Evolutionary conservation across 1,140 invertebrate species (phyloP).

Genomic region (Penaeus indicus): DNA sequence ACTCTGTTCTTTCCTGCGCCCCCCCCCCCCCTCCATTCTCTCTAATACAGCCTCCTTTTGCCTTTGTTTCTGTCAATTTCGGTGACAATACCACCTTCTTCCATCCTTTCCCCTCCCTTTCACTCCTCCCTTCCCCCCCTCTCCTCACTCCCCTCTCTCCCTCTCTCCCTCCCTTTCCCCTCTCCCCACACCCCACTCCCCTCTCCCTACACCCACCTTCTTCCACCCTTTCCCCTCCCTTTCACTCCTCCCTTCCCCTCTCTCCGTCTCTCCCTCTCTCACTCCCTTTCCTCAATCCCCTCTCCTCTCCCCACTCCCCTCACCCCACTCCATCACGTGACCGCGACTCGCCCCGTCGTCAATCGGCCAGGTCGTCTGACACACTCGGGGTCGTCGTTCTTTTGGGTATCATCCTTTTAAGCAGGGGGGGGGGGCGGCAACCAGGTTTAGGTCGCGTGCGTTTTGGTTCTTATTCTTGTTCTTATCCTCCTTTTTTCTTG

Average conservation of each 20-base stretch:
- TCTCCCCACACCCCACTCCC: background rate
- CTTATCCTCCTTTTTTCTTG: too few relatives aligned
- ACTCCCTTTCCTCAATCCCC: background rate
- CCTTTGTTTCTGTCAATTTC: background rate
- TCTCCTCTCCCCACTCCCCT: background rate
- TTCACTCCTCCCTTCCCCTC: background rate
- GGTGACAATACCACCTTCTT: background rate
- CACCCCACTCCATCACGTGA: background rate
- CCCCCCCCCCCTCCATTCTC: background rate
- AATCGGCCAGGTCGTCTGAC: too few relatives aligned
- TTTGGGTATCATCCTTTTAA: too few relatives aligned
- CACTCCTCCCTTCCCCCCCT: background rate
- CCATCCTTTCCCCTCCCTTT: background rate
- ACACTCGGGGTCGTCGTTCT: too few relatives aligned
- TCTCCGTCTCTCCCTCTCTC: background rate
- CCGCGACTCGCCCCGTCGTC: too few relatives aligned
- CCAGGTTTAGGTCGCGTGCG: too few relatives aligned
- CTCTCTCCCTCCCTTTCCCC: background rate
- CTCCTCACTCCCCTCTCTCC: background rate
- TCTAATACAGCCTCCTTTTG: background rate
- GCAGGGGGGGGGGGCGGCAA: too few relatives aligned
- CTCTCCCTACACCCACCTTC: background rate
- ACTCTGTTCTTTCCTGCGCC: too few relatives aligned
- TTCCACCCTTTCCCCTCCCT: background rate
- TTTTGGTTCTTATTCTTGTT: too few relatives aligned